Evolutionary conservation across 2,888 invertebrate species (phyloP), one percentile per base, ranked within the genome.

Genomic region (Athetis lepigone): DNA sequence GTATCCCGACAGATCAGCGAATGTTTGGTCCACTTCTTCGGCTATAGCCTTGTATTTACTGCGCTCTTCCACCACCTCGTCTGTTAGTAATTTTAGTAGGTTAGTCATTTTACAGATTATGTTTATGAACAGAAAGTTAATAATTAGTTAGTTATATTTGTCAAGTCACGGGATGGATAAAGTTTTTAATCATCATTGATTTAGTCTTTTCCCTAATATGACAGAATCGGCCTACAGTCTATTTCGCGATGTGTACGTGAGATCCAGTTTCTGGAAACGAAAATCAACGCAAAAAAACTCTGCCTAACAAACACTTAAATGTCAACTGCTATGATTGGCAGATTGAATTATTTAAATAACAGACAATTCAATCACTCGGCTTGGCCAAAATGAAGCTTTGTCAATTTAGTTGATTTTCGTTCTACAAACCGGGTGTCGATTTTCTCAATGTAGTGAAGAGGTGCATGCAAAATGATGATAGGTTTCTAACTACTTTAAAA

Each of bases 11-110:
- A 99, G 96, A 94, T 99, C 99, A 79, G 99, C 98, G 94, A 99
- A 98, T 72, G 98, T 98, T 92, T 98, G 97, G 95, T 99, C 99
- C 96, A 99, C 97, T 95, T 99, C 99, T 92, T 99, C 99, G 85
- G 99, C 98, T 93, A 99, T 99, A 80, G 97, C 97, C 96, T 99
- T 99, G 97, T 98, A 99, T 95, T 98, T 98, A 96, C 98, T 98
- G 96, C 98, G 98, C 90, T 98, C 98, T 93, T 97, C 97, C 82
- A 97, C 95, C 88, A 98, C 96, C 90, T 98, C 98, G 95, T 98
- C 98, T 98, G 96, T 80, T 96, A 96, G 80, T 79, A 85, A 88
- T 82, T 80, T 89, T 88, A 87, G 82, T 86, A 19, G 75, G 79
- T 88, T 88, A 86, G 83, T 86, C 71, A 51, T n/a, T n/a, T n/a